Evolutionary conservation across 2,113 vertebrate genomes (phyloP), one percentile per base, ranked within the genome.

Genomic region (Solea solea): DNA sequence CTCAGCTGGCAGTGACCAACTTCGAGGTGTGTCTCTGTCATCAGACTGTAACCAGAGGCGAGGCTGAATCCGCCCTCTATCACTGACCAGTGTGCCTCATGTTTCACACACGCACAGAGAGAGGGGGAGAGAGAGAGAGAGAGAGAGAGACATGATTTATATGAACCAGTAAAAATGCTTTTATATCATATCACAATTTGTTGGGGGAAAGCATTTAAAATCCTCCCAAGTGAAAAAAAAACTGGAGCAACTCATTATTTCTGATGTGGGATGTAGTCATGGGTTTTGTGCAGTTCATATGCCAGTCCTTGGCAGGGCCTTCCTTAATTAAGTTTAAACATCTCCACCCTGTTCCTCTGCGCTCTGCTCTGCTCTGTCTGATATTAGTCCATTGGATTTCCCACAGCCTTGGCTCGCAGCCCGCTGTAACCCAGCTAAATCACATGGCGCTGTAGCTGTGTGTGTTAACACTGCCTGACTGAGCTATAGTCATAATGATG

Each of bases 1-100:
- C 98, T 73, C 98, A 99, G 74, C 93, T 99, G 85, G 98, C 98
- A 76, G 98, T 99, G 69, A 97, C 95, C 51, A 95, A 71, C 91
- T 99, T 98, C 76, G 96, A 98, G 95, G 97, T 98, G 92, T 86
- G 90, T 84, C 28, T 85, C 42, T 75, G 40, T 57, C 71, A 45
- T 66, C 65, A 16, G 54, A 5, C 27, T 9, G 44, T 0, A 0
- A 51, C 25, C 48, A 39, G 12, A 58, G 25, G 25, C 13, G 2
- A 58, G 46, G 7, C 61, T 13, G 10, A 58, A 58, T 65, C 54
- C 62, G 44, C 56, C 54, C 58, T 34, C 9, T 21, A 4, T 53
- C 51, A 40, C 34, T 55, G 45, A 60, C 50, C 62, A 53, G 7
- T 61, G 16, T 5, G 52, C 15, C 27, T 54, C 52, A 63, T 58